Conservation (phyloP, 2,113 vertebrate species). For the Plecturocebus donacophilus region DNA sequence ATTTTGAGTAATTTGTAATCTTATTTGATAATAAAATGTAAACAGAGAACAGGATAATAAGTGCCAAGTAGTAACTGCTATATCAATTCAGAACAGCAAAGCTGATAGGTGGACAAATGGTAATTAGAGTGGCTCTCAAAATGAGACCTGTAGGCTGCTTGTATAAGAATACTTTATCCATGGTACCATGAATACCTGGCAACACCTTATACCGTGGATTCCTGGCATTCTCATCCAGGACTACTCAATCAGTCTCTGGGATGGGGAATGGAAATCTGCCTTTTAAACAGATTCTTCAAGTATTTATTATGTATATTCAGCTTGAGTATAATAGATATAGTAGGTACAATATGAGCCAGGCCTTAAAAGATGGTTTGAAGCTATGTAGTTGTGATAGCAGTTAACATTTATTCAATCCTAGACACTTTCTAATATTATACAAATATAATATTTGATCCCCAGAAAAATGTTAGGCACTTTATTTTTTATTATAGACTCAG, state of each 20-base stretch:
- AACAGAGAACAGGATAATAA: constrained; percentile 22
- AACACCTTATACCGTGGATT: neutral
- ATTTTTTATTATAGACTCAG: neutral
- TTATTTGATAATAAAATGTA: neutral
- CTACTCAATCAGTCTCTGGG: neutral
- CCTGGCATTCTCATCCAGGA: neutral
- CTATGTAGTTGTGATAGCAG: neutral
- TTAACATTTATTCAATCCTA: neutral
- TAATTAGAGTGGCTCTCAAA: neutral
- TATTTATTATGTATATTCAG: neutral
- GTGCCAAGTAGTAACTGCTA: neutral
- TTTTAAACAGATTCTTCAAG: neutral
- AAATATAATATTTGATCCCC: neutral
- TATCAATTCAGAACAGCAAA: neutral
- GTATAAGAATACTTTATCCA: neutral
- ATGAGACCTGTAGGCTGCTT: neutral
- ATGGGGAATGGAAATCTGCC: neutral
- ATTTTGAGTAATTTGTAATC: neutral
- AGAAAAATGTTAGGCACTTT: neutral
- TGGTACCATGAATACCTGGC: neutral
- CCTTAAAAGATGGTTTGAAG: neutral
- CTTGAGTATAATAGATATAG: neutral
- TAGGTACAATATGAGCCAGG: neutral
- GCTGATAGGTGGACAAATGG: neutral
- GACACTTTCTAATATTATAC: neutral